Conservation (phyloP, 1,140 invertebrate genomes). For the Platyscapa corneri region DNA sequence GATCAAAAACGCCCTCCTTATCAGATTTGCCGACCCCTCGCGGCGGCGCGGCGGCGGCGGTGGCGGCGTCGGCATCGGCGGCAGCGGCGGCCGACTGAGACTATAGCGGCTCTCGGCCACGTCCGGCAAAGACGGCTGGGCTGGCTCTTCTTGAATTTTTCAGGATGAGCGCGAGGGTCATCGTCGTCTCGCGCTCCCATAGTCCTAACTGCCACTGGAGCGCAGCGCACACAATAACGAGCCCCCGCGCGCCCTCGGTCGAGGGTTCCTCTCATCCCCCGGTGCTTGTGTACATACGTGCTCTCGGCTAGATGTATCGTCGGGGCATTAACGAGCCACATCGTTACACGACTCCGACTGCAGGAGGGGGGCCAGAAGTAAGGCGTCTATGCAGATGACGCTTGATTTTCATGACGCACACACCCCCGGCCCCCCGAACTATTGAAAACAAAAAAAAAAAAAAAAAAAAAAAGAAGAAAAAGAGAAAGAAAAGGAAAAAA, state of each 20-base stretch:
- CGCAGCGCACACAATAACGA: neutral
- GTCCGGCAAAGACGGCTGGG: constrained; percentile 62
- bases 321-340: constrained; percentile 70
- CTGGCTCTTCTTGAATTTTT: constrained; percentile 71
- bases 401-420: constrained; percentile 26
- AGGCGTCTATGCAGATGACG: neutral
- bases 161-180: constrained; percentile 56
- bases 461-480: too few relatives aligned
- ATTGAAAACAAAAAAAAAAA: constrained; percentile 63
- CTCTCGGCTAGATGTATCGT: constrained; percentile 60
- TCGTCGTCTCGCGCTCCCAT: neutral
- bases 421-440: constrained; percentile 45
- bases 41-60: too few relatives aligned
- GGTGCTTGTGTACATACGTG: constrained; percentile 27
- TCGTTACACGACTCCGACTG: constrained; percentile 61
- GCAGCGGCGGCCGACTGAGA: constrained; percentile 56
- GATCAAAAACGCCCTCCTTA: constrained; percentile 72
- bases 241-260: neutral
- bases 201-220: neutral
- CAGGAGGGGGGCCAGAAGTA: neutral
- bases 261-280: neutral
- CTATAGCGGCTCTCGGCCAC: constrained; percentile 33
- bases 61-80: too few relatives aligned
- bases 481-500: too few relatives aligned
- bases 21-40: constrained; percentile 72